These are phyloP conservation scores for Phenganax marumi DNA, from an alignment of 92 coral and sea anemone genomes.

Conservation along the genomic window DNA sequence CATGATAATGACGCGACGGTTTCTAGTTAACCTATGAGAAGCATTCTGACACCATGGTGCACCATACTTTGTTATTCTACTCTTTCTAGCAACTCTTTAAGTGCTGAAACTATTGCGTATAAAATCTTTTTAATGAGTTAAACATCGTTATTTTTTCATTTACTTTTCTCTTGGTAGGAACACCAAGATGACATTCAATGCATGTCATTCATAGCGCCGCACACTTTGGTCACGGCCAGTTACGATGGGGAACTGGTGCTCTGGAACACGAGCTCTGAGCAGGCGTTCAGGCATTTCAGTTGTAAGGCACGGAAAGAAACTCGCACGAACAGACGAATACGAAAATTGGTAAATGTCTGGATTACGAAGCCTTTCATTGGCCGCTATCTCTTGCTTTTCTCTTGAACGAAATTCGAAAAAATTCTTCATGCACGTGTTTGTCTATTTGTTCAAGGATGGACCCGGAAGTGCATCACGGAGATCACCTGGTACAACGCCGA, in stretches of 20 bases:
- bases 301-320: slow-evolving; percentile 63
- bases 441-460: slow-evolving; percentile 4
- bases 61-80: no score
- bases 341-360: slow-evolving; percentile 57
- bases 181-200: slow-evolving; percentile 91
- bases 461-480: slow-evolving; percentile 22
- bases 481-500: slow-evolving; percentile 7
- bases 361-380: slow-evolving; percentile 16
- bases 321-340: slow-evolving; percentile 59
- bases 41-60: no score
- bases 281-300: slow-evolving; percentile 83
- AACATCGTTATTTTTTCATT: neutral
- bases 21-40: no score
- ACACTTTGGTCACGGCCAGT: slow-evolving; percentile 88
- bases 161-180: slow-evolving; percentile 52
- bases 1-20: no score
- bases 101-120: no score
- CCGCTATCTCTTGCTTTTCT: slow-evolving; percentile 3
- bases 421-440: no score
- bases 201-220: slow-evolving; percentile 82
- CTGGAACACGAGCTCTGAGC: slow-evolving; percentile 96
- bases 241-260: slow-evolving; percentile 94
- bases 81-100: no score
- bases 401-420: slow-evolving; percentile 10
- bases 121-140: no score